phyloP scores from a whole-genome alignment of 1,140 invertebrate genomes.

The Dendrolimus kikuchii region DNA sequence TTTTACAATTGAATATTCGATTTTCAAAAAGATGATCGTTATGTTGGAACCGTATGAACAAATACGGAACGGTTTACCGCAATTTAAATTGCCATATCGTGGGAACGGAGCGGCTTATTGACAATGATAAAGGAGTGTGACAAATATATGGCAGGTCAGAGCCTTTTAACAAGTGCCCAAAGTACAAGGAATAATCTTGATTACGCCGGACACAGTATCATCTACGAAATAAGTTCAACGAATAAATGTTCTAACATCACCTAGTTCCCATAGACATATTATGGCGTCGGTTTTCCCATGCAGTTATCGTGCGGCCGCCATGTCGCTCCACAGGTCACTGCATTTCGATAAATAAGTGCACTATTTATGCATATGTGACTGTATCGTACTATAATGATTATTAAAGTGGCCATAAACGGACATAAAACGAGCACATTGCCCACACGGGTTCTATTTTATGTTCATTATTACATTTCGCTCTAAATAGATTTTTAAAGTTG shows the following conservation, averaged over 20 bases:
- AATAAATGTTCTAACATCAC: conserved; percentile 18
- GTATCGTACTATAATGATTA: conserved; percentile 10
- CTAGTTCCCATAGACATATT: conserved; percentile 43
- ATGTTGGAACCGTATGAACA: conserved; percentile 19
- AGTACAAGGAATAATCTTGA: conserved; percentile 11
- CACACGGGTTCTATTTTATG: too few species aligned
- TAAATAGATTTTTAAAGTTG: too few species aligned
- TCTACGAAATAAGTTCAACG: conserved; percentile 10
- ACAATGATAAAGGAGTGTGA: conserved; percentile 23
- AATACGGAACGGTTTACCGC: conserved; percentile 14
- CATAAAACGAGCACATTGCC: conserved; percentile 1
- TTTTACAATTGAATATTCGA: conserved; percentile 10
- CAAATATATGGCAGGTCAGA: conserved; percentile 15
- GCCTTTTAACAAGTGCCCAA: conserved; percentile 10
- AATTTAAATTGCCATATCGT: conserved; percentile 24
- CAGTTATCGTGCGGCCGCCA: conserved; percentile 34
- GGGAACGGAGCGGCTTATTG: conserved; percentile 18
- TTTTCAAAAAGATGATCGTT: conserved; percentile 12
- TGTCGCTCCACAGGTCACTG: conserved; percentile 38
- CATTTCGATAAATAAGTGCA: conserved; percentile 36
- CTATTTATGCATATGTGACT: conserved; percentile 20
- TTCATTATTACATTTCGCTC: too few species aligned
- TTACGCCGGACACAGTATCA: conserved; percentile 15
- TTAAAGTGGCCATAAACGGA: conserved; percentile 10
- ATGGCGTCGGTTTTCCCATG: conserved; percentile 44